Evolutionary conservation across 2,888 invertebrate species (phyloP), one percentile per base, ranked within the genome.

Genomic region (Drosophila algonquin): DNA sequence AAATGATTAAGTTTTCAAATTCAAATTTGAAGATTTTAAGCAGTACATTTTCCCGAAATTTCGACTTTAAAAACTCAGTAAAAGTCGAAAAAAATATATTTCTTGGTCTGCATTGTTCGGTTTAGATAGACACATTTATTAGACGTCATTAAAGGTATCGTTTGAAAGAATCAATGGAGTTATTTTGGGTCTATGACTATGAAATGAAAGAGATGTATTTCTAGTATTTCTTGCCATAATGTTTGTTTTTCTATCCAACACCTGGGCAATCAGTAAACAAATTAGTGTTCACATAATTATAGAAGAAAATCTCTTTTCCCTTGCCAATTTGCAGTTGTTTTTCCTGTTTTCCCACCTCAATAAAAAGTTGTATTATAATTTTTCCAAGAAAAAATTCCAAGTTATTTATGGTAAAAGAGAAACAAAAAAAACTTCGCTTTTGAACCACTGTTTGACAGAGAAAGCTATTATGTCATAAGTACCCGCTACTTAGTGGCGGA

Each of bases 401-500:
- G 7, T 40, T 40, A n/a, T 40, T 14, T 40, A n/a, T 40, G 2
- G 40, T 24, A 24, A 1, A n/a, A 6, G 40, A 7, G 14, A 9
- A 57, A 57, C 45, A 0, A 14, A 7, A 2, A n/a, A 40, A 40
- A 16, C n/a, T 45, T 16, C 2, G 9, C 9, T 35, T 57, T 68
- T 9, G 40, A 21, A 18, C 79, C 83, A 82, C 79, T 68, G 89
- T 89, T 65, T 59, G 21, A 16, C 8, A 47, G 40, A 48, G 40
- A 63, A 59, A 45, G 87, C 85, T 84, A 81, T 87, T 89, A 89
- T 79, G 85, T 73, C 79, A 81, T 87, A 83, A 84, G 85, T 69
- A 81, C 70, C 40, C 53, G 79, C 81, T 83, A 89, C 87, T 83
- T 83, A 89, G 81, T 75, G 81, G 76, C 76, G 73, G 85, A 89